Conservation (phyloP, 2,797 vertebrate genomes). For the Rhyacichthys aspro region DNA sequence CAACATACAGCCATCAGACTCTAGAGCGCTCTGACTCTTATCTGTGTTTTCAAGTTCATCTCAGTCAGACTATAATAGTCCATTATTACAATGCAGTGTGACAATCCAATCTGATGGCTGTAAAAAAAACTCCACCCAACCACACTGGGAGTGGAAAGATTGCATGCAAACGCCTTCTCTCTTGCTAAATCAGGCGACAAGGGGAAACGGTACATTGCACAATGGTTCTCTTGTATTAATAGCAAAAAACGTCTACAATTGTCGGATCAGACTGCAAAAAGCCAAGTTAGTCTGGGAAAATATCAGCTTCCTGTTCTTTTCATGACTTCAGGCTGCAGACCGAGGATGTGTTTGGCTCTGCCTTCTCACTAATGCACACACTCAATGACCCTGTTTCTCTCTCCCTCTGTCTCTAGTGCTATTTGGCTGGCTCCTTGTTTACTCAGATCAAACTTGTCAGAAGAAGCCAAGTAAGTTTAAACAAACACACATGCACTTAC, state of each 20-base stretch:
- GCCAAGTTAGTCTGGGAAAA: constrained; percentile 73
- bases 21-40: constrained; percentile 23
- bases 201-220: constrained; percentile 68
- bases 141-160: constrained; percentile 61
- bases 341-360: constrained; percentile 45
- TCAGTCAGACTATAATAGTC: constrained; percentile 53
- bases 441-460: constrained; percentile 58
- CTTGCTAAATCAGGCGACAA: constrained; percentile 65
- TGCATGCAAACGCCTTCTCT: constrained; percentile 64
- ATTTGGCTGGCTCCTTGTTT: constrained; percentile 59
- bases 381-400: constrained; percentile 48
- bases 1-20: constrained; percentile 12
- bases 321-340: constrained; percentile 53
- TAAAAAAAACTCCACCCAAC: constrained; percentile 56
- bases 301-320: constrained; percentile 73
- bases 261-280: constrained; percentile 72
- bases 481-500: constrained; percentile 33
- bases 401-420: constrained; percentile 30
- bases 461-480: constrained; percentile 51
- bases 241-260: constrained; percentile 80
- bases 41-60: constrained; percentile 47
- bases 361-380: constrained; percentile 46
- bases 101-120: constrained; percentile 70
- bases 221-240: constrained; percentile 75
- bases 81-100: constrained; percentile 60